These are phyloP conservation scores for Lytechinus variegatus DNA, from an alignment of 35 echinoderm and acorn worm species.

Conservation along the genomic window DNA sequence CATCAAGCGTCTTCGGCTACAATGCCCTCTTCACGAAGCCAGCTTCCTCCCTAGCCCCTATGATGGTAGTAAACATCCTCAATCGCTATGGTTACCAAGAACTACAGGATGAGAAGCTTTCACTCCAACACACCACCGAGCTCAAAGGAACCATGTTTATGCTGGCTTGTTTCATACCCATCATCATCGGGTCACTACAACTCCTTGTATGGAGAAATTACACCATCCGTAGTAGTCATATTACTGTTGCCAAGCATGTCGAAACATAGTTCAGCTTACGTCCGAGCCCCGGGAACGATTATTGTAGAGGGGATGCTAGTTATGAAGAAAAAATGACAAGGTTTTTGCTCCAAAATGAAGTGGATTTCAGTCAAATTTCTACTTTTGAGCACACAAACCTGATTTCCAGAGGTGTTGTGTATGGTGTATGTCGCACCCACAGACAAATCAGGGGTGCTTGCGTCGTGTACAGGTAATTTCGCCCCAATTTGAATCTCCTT, in stretches of 20 bases:
- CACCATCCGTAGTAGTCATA: constrained; percentile 62
- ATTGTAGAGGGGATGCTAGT: no score
- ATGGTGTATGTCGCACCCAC: no score
- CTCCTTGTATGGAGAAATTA: constrained; percentile 79
- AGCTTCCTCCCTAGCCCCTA: constrained; percentile 83
- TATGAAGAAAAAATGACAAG: no score
- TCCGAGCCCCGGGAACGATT: no score
- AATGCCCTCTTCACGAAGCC: constrained; percentile 99
- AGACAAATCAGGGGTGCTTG: no score
- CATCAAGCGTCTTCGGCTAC: constrained; percentile 93
- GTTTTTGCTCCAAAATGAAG: no score
- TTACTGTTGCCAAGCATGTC: constrained; percentile 31
- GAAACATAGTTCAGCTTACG: background rate
- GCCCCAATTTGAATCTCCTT: no score
- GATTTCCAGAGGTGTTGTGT: no score
- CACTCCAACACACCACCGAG: background rate
- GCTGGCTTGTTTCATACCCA: constrained; percentile 72
- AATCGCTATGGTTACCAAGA: constrained; percentile 76
- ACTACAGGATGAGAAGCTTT: constrained; percentile 1
- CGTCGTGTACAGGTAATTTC: no score
- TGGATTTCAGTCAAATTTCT: no score
- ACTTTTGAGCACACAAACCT: no score
- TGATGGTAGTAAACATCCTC: constrained; percentile 76
- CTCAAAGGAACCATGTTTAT: constrained; percentile 76
- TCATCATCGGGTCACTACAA: constrained; percentile 65